Evolutionary conservation across 2,797 vertebrate species (phyloP), one percentile per base, ranked within the genome.

Genomic region (Lindbergichthys nudifrons): DNA sequence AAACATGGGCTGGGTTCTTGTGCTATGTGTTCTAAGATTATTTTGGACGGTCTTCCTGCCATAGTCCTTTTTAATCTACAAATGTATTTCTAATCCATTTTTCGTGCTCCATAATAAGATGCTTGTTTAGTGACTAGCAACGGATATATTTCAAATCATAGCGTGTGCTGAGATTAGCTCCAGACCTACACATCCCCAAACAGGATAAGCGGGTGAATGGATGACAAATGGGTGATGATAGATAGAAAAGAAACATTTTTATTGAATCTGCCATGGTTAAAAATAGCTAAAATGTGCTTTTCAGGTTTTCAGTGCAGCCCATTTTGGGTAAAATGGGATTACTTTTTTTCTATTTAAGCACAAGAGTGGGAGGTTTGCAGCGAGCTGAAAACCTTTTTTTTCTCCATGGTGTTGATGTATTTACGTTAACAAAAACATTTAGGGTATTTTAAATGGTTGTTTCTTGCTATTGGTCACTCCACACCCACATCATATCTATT

Each of bases 81-180:
- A 70, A 64, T 58, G 50, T 59, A 59, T 51, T 75, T 67, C 42
- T 62, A 75, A 75, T 70, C 48, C 59, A 73, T 74, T 32, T 23
- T 18, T 1, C 0, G 1, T 11, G 43, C 65, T 39, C 51, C 11
- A 6, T 32, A 42, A 39, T 50, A 46, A 62, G 60, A 36, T 56
- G 58, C 39, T 43, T n/a, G 21, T 42, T 59, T 21, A 51, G 36
- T 65, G 32, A 53, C 51, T 47, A 16, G 10, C 58, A 54, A 8
- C n/a, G n/a, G 30, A 13, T 3, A 5, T 50, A 53, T 62, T 73
- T 39, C 39, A 53, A 62, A 65, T 36, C 5, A 53, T 67, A 48
- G 4, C n/a, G 36, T 13, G 18, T 32, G 59, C 36, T n/a, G 19
- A 6, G 30, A 45, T 47, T 58, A 47, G 32, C 36, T 50, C 15